Base-by-base conservation (phyloP, 2,113 vertebrate species). In the Arvicanthis niloticus region DNA sequence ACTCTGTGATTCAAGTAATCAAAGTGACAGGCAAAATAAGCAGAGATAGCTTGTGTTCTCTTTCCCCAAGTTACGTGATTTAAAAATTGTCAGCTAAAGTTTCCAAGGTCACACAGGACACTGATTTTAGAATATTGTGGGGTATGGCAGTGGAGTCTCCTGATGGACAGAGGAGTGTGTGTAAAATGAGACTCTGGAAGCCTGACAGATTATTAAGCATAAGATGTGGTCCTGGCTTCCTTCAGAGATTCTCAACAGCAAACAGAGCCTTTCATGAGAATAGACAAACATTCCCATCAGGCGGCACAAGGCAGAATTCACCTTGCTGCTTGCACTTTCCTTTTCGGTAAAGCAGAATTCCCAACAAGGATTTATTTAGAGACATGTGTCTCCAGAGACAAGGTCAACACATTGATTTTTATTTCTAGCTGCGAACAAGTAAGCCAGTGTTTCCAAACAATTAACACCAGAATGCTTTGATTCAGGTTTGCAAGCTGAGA, bases 371-470 rank as follows among this genome's bases (percentile, higher is more conserved):
- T 40, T 88, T 94, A 75, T n/a, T 88, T 94, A 78, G 85, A 75
- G 34, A 75, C 78, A 13, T 53, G 22, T 88, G n/a, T 96, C 92
- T 72, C 40, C 21, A 45, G 68, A 68, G 81, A 91, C 72, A 97
- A 95, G 68, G n/a, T 70, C 31, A 7, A 75, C 24, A 21, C 75
- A 95, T 91, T 72, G 56, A 34, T 29, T 88, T 86, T 96, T 68
- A 94, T 84, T 92, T 96, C 94, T 92, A 87, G 92, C 92, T 94
- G 73, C 56, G 29, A 91, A 86, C 90, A 92, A 86, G 92, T 91
- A 96, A 96, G 81, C 67, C 24, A 67, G 76, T 75, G 75, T 95
- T 95, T 97, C 87, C 68, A 89, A 93, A 89, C 96, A 97, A 95
- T 97, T 95, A 94, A 91, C 86, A 92, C 73, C 80, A 80, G 58